Evolutionary conservation across 2,113 vertebrate genomes (phyloP).

Genomic region (Pygoscelis adeliae): DNA sequence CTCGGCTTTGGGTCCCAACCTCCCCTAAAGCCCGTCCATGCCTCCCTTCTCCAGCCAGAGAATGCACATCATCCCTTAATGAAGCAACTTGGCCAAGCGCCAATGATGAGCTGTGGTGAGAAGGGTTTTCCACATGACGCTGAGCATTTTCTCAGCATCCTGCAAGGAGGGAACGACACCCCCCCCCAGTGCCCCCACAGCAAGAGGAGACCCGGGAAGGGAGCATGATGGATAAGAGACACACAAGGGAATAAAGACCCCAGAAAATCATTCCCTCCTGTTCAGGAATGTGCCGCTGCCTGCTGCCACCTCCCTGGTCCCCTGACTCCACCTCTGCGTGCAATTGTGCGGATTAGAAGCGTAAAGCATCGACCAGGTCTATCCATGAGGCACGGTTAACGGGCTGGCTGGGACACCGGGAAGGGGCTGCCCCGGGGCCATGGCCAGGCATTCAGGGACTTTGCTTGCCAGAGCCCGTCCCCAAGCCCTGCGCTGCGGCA

Average conservation of each 20-base stretch:
- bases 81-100: background rate
- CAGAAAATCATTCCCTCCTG: background rate
- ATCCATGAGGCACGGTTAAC: background rate
- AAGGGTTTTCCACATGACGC: background rate
- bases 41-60: background rate
- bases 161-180: background rate
- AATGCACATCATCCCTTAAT: background rate
- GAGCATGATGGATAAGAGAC: background rate
- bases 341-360: background rate
- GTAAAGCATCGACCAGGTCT: background rate
- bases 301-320: background rate
- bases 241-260: background rate
- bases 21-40: accelerated
- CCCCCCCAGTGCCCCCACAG: background rate
- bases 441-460: background rate
- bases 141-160: background rate
- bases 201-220: background rate
- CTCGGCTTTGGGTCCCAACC: background rate
- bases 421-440: background rate
- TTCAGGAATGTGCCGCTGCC: background rate
- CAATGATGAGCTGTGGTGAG: accelerated
- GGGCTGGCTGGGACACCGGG: background rate
- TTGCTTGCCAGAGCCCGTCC: background rate
- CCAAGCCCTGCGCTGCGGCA: background rate
- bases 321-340: background rate